phyloP scores from a whole-genome alignment of 2,797 vertebrate genomes.

The Arnoldichthys spilopterus region DNA sequence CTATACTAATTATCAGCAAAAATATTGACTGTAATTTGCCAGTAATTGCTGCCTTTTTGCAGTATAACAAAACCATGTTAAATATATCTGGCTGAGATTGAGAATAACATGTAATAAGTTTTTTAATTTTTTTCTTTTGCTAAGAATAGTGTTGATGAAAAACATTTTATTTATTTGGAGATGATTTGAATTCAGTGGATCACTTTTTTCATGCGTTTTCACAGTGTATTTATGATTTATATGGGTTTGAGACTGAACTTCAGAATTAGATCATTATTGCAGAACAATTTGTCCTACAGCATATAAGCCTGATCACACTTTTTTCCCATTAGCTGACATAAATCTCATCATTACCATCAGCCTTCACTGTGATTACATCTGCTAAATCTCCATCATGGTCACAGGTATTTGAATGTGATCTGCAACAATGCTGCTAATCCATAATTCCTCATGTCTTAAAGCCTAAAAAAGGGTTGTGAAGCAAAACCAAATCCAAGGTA shows the following conservation, averaged over 20 bases:
- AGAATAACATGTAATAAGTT: no score
- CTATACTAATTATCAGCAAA: no score
- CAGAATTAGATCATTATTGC: not conserved
- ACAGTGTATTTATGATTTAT: not conserved
- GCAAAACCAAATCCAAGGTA: conserved; percentile 7
- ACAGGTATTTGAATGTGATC: conserved; percentile 11
- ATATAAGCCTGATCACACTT: not conserved
- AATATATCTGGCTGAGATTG: no score
- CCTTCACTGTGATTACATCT: conserved; percentile 13
- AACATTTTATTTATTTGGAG: not conserved
- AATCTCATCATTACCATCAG: conserved; percentile 4
- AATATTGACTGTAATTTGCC: no score
- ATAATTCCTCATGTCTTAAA: conserved; percentile 8
- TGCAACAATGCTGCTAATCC: conserved; percentile 31
- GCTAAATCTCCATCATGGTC: conserved; percentile 25
- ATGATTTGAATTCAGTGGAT: not conserved
- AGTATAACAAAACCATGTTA: no score
- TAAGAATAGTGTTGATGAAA: not conserved
- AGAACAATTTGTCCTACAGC: conserved; percentile 1
- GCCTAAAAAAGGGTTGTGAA: not conserved
- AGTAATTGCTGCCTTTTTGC: no score
- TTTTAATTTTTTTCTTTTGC: not conserved
- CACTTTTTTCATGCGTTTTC: not conserved
- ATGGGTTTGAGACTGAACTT: not conserved
- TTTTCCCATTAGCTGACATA: conserved; percentile 8